A percentile compares a stretch with the other conserved stretches of the same genome.
Conservation (phyloP, 2,888 invertebrate genomes). For the Pecten maximus region DNA sequence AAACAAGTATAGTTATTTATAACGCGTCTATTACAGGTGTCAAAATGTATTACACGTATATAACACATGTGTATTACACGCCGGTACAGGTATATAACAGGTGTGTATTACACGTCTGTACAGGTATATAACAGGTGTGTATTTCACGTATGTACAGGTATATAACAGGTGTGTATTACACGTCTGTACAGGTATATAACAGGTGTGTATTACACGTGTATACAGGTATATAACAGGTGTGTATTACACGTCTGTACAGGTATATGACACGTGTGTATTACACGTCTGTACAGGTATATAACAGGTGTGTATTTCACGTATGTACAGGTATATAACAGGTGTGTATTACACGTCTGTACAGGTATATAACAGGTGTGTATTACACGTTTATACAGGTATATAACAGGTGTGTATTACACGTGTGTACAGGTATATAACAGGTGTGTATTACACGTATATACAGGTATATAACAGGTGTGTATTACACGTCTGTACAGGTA, state of each 20-base stretch:
- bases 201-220: background rate
- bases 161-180: conserved; percentile 7
- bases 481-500: no score
- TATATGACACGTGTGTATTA: background rate
- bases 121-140: background rate
- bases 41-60: background rate
- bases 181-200: background rate
- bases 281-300: background rate
- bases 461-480: background rate
- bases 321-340: background rate
- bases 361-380: no score
- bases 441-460: background rate
- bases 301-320: background rate
- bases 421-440: no score
- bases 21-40: background rate
- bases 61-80: background rate
- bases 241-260: background rate
- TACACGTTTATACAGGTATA: no score
- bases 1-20: background rate
- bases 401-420: no score
- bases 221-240: background rate
- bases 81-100: background rate
- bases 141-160: background rate
- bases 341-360: no score
- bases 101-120: no score